These are phyloP conservation scores for Drosophila acutilabella DNA, from an alignment of 2,888 invertebrate genomes.

Conservation along the genomic window DNA sequence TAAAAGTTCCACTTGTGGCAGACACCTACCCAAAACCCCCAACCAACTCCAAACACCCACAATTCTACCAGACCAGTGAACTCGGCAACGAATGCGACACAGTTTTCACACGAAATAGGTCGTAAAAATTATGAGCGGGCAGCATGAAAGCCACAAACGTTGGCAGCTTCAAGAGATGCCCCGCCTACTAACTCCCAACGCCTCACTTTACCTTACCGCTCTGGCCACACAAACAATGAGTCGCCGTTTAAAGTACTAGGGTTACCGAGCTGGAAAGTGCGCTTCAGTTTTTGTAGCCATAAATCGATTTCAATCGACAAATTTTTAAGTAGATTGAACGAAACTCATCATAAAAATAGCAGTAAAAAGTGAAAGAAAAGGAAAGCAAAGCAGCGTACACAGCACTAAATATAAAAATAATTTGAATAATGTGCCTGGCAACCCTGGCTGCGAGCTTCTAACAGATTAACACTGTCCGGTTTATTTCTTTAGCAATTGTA, in stretches of 20 bases:
- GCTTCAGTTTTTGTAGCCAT: constrained; percentile 10
- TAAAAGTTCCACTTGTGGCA: constrained; percentile 67
- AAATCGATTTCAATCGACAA: constrained; percentile 22
- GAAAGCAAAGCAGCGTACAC: not conserved
- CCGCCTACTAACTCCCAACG: not conserved
- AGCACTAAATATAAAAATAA: constrained; percentile 2
- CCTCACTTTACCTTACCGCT: too few species aligned
- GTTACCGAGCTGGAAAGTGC: constrained; percentile 24
- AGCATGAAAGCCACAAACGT: constrained; percentile 39
- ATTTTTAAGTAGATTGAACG: constrained; percentile 16
- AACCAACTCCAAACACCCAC: not conserved
- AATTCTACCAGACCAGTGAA: not conserved
- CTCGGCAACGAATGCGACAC: constrained; percentile 46
- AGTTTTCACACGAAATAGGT: constrained; percentile 67
- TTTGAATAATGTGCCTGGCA: constrained; percentile 2
- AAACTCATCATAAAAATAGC: constrained; percentile 7
- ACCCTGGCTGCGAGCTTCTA: constrained; percentile 9
- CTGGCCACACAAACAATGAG: constrained; percentile 17
- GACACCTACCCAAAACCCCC: constrained; percentile 18
- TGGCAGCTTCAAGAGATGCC: constrained; percentile 30
- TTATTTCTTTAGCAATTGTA: constrained; percentile 30
- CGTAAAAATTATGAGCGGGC: constrained; percentile 65
- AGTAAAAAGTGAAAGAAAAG: not conserved
- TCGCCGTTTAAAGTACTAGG: constrained; percentile 9
- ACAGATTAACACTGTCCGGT: constrained; percentile 20